phyloP scores from a whole-genome alignment of 2,888 invertebrate genomes.

The Artemia sinica region DNA sequence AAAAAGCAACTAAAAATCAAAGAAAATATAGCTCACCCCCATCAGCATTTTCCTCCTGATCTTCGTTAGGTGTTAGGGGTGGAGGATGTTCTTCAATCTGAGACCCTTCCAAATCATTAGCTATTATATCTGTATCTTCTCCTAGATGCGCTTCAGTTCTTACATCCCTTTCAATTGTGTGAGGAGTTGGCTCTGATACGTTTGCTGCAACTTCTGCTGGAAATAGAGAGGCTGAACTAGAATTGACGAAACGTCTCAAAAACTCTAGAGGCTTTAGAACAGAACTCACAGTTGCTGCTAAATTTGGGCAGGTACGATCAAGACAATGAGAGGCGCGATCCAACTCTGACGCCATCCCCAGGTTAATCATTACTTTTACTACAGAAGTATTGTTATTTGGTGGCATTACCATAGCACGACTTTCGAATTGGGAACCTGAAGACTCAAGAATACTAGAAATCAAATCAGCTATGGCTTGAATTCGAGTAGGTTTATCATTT shows the following conservation, averaged over 20 bases:
- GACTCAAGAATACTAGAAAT: constrained; percentile 45
- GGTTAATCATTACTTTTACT: constrained; percentile 50
- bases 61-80: constrained; percentile 24
- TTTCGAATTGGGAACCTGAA: background rate
- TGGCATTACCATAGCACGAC: constrained; percentile 41
- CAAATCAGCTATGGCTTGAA: constrained; percentile 53
- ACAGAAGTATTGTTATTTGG: constrained; percentile 33
- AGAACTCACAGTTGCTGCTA: constrained; percentile 55
- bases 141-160: background rate
- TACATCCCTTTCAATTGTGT: background rate
- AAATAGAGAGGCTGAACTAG: constrained; percentile 24
- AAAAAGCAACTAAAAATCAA: too few relatives aligned
- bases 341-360: constrained; percentile 56
- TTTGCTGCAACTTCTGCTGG: constrained; percentile 19
- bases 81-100: constrained; percentile 31
- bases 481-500: constrained; percentile 50
- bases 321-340: constrained; percentile 59
- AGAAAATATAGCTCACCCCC: constrained; percentile 26
- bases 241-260: constrained; percentile 53
- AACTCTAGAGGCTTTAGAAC: constrained; percentile 62
- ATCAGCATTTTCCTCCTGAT: constrained; percentile 31
- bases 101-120: constrained; percentile 38
- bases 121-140: constrained; percentile 34
- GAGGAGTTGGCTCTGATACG: background rate
- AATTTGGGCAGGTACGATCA: constrained; percentile 59